These are phyloP conservation scores for Thereva unica DNA, from an alignment of 2,888 invertebrate genomes.

Conservation along the genomic window DNA sequence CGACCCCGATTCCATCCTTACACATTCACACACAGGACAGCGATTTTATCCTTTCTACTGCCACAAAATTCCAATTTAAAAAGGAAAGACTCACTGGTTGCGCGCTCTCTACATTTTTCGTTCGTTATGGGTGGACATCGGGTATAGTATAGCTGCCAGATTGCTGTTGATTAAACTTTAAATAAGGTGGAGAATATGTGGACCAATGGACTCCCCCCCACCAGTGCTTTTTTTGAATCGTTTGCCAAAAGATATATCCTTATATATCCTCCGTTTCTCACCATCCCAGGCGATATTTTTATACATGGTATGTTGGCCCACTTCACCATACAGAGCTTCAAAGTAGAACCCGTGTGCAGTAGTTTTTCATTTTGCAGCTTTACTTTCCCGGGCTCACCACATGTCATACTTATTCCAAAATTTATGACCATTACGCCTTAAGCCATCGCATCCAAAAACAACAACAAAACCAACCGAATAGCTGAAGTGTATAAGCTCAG, in stretches of 20 bases:
- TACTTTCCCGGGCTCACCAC: slow-evolving; percentile 27
- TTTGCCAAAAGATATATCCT: background rate
- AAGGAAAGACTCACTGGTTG: slow-evolving; percentile 21
- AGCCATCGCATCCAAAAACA: slow-evolving; percentile 8
- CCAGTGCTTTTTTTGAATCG: slow-evolving; percentile 13
- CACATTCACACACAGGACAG: background rate
- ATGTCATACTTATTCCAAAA: slow-evolving; percentile 37
- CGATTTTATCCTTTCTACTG: slow-evolving; percentile 23
- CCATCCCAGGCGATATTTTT: too few species aligned
- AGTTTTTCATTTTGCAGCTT: slow-evolving; percentile 25
- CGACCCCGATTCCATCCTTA: too few species aligned
- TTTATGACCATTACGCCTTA: slow-evolving; percentile 31
- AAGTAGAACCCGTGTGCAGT: background rate
- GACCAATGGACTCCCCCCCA: background rate
- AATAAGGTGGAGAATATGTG: background rate
- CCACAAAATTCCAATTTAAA: slow-evolving; percentile 31
- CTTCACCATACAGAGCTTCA: background rate
- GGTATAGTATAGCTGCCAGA: slow-evolving; percentile 1
- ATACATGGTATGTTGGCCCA: background rate
- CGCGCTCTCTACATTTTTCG: background rate
- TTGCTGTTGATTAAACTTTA: slow-evolving; percentile 36
- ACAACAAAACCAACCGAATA: too few species aligned
- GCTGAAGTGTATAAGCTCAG: too few species aligned
- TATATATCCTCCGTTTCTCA: too few species aligned
- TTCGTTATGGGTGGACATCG: background rate